phyloP scores from a whole-genome alignment of 2,113 vertebrate genomes.

The Carassius gibelio region DNA sequence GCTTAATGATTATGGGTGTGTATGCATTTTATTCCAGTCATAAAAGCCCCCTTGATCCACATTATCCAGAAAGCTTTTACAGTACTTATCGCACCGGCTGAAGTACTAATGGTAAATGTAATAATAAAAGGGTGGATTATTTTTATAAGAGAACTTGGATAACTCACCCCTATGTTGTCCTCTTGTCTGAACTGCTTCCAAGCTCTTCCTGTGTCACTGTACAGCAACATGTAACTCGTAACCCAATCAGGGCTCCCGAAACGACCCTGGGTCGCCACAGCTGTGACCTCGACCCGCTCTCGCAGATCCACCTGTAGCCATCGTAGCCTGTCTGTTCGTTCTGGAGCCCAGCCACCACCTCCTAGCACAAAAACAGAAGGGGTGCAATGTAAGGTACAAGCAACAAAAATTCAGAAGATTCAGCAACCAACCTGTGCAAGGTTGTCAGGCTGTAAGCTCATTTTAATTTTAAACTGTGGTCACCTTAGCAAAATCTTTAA shows the following conservation, averaged over 20 bases:
- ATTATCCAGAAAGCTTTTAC: conserved; percentile 21
- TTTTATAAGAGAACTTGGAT: conserved; percentile 15
- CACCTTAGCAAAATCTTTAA: background rate
- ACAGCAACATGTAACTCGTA: conserved; percentile 80
- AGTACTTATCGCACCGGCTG: background rate
- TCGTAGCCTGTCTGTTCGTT: conserved; percentile 71
- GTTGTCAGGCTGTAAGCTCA: too few species aligned
- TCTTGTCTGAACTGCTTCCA: conserved; percentile 84
- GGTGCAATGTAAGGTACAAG: background rate
- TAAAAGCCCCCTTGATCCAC: conserved; percentile 22
- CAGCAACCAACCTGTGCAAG: background rate
- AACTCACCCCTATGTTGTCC: conserved; percentile 58
- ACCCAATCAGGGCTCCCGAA: conserved; percentile 85
- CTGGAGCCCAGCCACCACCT: conserved; percentile 81
- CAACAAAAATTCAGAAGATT: background rate
- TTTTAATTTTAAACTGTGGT: background rate
- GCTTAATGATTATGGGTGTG: conserved; percentile 8
- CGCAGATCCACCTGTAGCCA: conserved; percentile 86
- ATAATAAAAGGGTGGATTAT: conserved; percentile 19
- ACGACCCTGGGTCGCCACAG: conserved; percentile 80
- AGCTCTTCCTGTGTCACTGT: conserved; percentile 82
- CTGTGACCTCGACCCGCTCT: conserved; percentile 80
- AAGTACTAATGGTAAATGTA: conserved; percentile 34
- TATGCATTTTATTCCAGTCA: background rate
- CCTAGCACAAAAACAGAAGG: conserved; percentile 63